These are phyloP conservation scores for Tinamus major DNA, from an alignment of 2,797 vertebrate genomes.

Conservation along the genomic window DNA sequence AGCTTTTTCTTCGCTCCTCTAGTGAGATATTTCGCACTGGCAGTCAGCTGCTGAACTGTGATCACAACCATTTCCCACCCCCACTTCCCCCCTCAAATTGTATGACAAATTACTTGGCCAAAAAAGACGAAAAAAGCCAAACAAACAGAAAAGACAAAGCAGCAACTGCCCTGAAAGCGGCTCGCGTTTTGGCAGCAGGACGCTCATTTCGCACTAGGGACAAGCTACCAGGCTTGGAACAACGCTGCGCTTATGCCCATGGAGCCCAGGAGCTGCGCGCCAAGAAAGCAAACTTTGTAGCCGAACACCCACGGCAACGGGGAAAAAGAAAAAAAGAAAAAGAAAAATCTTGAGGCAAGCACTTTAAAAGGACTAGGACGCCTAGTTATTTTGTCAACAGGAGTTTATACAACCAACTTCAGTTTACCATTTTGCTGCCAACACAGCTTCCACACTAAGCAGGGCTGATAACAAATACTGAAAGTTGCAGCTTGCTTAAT, in stretches of 20 bases:
- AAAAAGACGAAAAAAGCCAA: not conserved
- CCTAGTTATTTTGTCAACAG: conserved; percentile 26
- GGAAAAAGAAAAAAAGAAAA: no score
- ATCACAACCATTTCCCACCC: not conserved
- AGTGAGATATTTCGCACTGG: not conserved
- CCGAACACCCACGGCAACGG: not conserved
- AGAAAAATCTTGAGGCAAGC: not conserved
- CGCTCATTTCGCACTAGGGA: not conserved
- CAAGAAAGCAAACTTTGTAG: conserved; percentile 40
- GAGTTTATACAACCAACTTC: conserved; percentile 12
- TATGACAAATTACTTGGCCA: not conserved
- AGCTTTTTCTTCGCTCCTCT: not conserved
- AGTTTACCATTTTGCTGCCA: not conserved
- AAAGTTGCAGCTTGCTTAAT: not conserved
- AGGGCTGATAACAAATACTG: accelerated
- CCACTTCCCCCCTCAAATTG: not conserved
- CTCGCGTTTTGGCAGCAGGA: conserved; percentile 25
- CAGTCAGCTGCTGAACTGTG: not conserved
- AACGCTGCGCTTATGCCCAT: conserved; percentile 16
- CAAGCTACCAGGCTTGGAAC: conserved; percentile 14
- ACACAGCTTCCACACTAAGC: not conserved
- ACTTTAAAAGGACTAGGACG: not conserved
- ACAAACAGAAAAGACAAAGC: not conserved
- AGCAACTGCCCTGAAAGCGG: conserved; percentile 15
- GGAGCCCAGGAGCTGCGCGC: not conserved